These are phyloP conservation scores for Pammene fasciana DNA, from an alignment of 2,888 invertebrate species.

Conservation along the genomic window DNA sequence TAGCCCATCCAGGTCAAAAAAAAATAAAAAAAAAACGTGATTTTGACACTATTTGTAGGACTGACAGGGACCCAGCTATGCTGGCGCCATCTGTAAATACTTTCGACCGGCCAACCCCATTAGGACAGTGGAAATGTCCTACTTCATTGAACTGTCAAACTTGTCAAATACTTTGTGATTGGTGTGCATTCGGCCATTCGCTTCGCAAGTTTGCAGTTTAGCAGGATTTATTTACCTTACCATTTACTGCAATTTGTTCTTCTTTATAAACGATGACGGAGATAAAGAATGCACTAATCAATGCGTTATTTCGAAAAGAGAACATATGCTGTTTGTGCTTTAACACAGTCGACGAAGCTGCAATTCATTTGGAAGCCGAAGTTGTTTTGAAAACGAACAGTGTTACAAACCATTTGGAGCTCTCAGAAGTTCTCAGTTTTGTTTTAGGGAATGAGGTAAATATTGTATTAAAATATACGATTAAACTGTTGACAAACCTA, in stretches of 20 bases:
- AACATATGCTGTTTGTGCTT: conserved; percentile 39
- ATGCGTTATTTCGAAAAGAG: conserved; percentile 22
- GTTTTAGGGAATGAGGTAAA: conserved; percentile 35
- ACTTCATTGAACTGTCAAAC: too few relatives aligned
- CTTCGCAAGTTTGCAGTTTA: neutral
- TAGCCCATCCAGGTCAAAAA: too few relatives aligned
- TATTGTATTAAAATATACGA: neutral
- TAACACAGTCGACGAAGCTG: conserved; percentile 13
- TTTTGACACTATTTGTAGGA: too few relatives aligned
- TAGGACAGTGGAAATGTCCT: too few relatives aligned
- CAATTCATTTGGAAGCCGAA: conserved; percentile 26
- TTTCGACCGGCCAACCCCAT: too few relatives aligned
- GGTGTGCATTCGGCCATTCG: neutral
- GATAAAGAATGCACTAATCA: conserved; percentile 17
- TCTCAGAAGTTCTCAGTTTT: conserved; percentile 27
- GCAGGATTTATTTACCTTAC: neutral
- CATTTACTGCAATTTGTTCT: neutral
- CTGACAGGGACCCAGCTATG: too few relatives aligned
- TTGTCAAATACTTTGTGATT: neutral
- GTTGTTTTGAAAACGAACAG: conserved; percentile 31
- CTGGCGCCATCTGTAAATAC: too few relatives aligned
- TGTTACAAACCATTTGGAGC: conserved; percentile 17
- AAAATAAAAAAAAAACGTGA: too few relatives aligned
- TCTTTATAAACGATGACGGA: conserved; percentile 9
- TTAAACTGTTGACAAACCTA: neutral